A percentile compares a stretch with the other conserved stretches of the same genome.
Conservation (phyloP, 92 coral and sea anemone genomes). For the Ricordea florida region DNA sequence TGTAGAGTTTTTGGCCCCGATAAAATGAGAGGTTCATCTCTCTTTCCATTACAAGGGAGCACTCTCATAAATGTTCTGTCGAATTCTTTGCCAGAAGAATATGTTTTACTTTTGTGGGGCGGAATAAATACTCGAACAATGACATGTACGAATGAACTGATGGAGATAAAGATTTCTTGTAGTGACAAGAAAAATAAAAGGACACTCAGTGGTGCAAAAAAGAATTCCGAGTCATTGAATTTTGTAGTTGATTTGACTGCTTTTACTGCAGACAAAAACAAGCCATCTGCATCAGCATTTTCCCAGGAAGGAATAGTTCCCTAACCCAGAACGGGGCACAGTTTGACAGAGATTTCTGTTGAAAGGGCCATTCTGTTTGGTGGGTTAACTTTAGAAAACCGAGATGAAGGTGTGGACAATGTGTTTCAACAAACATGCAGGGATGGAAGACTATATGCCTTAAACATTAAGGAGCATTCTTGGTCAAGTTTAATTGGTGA, state of each 20-base stretch:
- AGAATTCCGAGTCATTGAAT: constrained; percentile 3
- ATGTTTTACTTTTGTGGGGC: not conserved
- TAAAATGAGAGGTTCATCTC: constrained; percentile 16
- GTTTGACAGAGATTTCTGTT: not conserved
- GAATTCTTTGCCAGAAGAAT: not conserved
- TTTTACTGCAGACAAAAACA: not conserved
- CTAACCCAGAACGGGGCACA: constrained; percentile 32
- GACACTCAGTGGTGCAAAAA: not conserved
- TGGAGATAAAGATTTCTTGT: not conserved
- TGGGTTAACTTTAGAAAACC: constrained; percentile 8
- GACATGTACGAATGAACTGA: constrained; percentile 4
- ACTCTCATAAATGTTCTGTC: not conserved
- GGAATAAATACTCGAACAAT: constrained; percentile 25
- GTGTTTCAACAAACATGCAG: constrained; percentile 10
- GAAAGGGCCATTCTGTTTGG: constrained; percentile 20
- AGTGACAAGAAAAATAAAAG: not conserved
- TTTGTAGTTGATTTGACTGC: constrained; percentile 16
- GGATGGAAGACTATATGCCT: constrained; percentile 21
- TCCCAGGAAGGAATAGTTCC: constrained; percentile 18
- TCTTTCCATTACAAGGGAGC: constrained; percentile 23
- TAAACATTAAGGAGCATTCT: not conserved
- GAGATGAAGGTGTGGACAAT: constrained; percentile 32
- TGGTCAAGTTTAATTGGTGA: not conserved
- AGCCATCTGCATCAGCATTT: not conserved
- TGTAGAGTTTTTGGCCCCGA: constrained; percentile 3